Percentiles rank a stretch among this genome's conserved stretches.
These are phyloP conservation scores for Cydia splendana DNA, from an alignment of 1,140 invertebrate genomes.

Conservation along the genomic window DNA sequence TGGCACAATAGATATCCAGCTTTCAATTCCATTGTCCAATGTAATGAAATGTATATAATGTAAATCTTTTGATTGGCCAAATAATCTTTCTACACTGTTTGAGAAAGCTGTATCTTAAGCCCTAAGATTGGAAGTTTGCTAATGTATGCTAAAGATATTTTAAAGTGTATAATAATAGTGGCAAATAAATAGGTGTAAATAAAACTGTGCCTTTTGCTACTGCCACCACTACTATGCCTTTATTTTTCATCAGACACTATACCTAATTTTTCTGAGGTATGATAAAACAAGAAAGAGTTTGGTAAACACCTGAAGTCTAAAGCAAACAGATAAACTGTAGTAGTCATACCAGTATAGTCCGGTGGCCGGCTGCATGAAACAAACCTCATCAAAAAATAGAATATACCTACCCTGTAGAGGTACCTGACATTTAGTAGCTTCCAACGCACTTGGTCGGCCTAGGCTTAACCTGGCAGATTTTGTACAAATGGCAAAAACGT, in stretches of 20 bases:
- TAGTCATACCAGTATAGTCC: too few species aligned
- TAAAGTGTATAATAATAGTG: slow-evolving; percentile 44
- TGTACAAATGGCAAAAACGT: too few species aligned
- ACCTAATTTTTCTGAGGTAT: not conserved
- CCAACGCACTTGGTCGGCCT: too few species aligned
- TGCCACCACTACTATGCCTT: not conserved
- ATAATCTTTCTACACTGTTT: not conserved
- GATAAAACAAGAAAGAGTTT: not conserved
- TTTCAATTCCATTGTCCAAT: slow-evolving; percentile 15
- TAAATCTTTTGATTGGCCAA: slow-evolving; percentile 10
- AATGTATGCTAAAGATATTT: slow-evolving; percentile 45
- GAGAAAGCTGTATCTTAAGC: slow-evolving; percentile 10
- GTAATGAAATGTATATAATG: slow-evolving; percentile 9
- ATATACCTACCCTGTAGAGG: too few species aligned
- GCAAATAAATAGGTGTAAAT: slow-evolving; percentile 61
- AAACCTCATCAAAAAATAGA: too few species aligned
- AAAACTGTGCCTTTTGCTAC: slow-evolving; percentile 35
- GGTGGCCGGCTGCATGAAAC: too few species aligned
- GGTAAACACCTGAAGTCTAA: too few species aligned
- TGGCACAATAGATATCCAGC: slow-evolving; percentile 3
- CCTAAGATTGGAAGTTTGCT: slow-evolving; percentile 39
- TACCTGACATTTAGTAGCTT: too few species aligned
- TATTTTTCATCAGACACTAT: not conserved
- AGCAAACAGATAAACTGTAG: too few species aligned
- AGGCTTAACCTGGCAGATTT: too few species aligned